Evolutionary conservation across 2,888 invertebrate species (phyloP).

Genomic region (Suillia variegata): DNA sequence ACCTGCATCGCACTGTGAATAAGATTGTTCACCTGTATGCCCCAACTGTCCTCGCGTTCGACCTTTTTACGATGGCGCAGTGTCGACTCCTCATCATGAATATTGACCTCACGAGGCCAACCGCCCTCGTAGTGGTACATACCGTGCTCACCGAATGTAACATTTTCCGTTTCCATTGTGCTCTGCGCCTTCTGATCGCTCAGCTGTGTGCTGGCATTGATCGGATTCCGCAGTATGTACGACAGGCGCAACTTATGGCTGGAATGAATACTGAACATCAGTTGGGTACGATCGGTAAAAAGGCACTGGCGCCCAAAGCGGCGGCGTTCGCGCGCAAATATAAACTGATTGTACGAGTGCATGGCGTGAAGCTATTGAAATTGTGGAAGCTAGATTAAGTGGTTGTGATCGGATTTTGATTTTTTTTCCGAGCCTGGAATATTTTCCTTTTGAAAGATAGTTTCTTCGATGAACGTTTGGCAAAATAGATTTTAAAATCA

Average conservation of each 20-base stretch:
- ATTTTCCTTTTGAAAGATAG: no score
- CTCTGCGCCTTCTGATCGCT: slow-evolving; percentile 60
- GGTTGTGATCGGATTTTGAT: no score
- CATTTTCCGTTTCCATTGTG: slow-evolving; percentile 54
- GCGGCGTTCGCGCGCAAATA: slow-evolving; percentile 64
- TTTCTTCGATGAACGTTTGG: no score
- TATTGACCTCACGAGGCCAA: slow-evolving; percentile 79
- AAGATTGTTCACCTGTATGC: slow-evolving; percentile 64
- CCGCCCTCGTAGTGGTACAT: slow-evolving; percentile 81
- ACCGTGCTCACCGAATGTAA: slow-evolving; percentile 60
- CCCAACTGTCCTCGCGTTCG: slow-evolving; percentile 78
- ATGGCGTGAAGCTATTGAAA: no score
- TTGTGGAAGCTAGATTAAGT: no score
- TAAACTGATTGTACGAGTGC: slow-evolving; percentile 39
- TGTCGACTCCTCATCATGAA: slow-evolving; percentile 72
- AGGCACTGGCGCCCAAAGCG: slow-evolving; percentile 76
- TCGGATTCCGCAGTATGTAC: slow-evolving; percentile 68
- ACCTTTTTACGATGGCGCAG: slow-evolving; percentile 76
- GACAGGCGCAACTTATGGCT: slow-evolving; percentile 63
- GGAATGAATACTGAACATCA: slow-evolving; percentile 68
- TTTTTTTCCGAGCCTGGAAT: no score
- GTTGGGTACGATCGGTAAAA: slow-evolving; percentile 71
- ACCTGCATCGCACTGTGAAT: slow-evolving; percentile 34
- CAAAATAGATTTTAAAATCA: no score
- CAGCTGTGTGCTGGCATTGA: slow-evolving; percentile 67